phyloP scores from a whole-genome alignment of 1,140 invertebrate species.

The Rhagoletis zephyria region DNA sequence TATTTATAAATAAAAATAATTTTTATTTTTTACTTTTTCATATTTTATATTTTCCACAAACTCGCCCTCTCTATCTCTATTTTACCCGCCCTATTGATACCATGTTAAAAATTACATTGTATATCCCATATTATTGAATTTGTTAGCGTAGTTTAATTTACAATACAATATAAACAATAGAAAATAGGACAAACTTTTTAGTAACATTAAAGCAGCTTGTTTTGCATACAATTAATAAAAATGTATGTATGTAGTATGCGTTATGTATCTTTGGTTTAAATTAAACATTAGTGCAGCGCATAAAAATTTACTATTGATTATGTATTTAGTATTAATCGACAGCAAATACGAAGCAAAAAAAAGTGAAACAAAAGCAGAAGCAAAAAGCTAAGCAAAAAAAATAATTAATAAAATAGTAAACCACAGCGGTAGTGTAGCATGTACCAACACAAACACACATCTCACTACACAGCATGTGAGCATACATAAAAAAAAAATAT shows the following conservation, averaged over 20 bases:
- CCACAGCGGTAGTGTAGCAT: background rate
- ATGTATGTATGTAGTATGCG: background rate
- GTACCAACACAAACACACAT: background rate
- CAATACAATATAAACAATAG: background rate
- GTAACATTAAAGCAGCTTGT: background rate
- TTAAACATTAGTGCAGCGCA: constrained; percentile 16
- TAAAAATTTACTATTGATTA: constrained; percentile 29
- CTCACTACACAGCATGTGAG: background rate
- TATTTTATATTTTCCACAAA: background rate
- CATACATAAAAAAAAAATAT: background rate
- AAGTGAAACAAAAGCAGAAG: constrained; percentile 1
- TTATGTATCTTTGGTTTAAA: constrained; percentile 16
- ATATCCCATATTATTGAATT: background rate
- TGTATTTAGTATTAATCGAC: constrained; percentile 41
- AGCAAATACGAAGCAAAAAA: constrained; percentile 9
- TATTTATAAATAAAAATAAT: background rate
- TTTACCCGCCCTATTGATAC: background rate
- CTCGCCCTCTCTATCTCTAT: too few relatives aligned
- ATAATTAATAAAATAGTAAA: background rate
- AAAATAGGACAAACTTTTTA: background rate
- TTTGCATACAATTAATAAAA: constrained; percentile 30
- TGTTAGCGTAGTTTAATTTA: constrained; percentile 35
- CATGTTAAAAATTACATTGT: background rate
- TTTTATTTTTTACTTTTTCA: background rate
- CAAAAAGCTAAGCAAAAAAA: background rate